Percentiles rank a stretch among this genome's conserved stretches.
phyloP scores from a whole-genome alignment of 2,888 invertebrate genomes.

The Acrobasis suavella region DNA sequence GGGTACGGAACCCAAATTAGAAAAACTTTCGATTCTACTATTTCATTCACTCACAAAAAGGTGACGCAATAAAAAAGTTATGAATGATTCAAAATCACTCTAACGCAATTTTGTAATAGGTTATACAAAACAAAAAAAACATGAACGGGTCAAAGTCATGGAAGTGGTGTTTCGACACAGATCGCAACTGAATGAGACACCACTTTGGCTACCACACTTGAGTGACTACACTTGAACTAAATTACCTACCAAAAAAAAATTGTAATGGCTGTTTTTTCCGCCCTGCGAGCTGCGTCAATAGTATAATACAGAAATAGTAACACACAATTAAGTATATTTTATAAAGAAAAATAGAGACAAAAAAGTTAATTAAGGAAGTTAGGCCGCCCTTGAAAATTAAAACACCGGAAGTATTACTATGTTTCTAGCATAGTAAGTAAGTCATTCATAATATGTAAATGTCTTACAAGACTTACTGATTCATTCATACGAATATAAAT shows the following conservation, averaged over 20 bases:
- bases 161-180: not conserved
- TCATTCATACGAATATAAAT: not conserved
- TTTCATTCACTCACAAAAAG: no score
- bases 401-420: not conserved
- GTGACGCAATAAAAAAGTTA: no score
- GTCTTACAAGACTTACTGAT: not conserved
- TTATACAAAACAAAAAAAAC: not conserved
- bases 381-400: not conserved
- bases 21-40: no score
- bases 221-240: conserved; percentile 6
- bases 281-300: no score
- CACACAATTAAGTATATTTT: no score
- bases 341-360: no score
- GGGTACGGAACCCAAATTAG: no score
- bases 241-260: not conserved
- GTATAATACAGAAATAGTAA: no score
- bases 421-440: not conserved
- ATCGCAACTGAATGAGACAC: not conserved
- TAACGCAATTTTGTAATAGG: not conserved
- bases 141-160: not conserved
- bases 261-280: not conserved
- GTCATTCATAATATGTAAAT: not conserved
- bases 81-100: no score
- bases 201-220: not conserved
- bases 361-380: not conserved